phyloP scores from a whole-genome alignment of 2,888 invertebrate species.

The Megaustenia siamemsis region DNA sequence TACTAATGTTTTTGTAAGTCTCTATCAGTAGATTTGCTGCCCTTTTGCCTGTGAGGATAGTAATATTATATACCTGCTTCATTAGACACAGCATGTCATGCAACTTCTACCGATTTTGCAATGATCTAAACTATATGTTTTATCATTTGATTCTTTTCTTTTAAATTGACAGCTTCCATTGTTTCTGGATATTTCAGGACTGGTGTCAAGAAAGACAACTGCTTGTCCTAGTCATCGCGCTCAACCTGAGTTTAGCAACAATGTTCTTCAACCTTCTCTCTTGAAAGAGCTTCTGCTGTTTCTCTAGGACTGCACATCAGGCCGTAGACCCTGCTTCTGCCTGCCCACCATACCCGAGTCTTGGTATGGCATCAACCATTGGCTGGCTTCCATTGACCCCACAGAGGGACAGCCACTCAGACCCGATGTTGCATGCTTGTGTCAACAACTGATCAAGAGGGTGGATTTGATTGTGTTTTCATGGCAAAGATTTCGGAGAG shows the following conservation, averaged over 20 bases:
- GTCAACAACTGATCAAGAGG: neutral
- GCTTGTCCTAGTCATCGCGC: slow-evolving; percentile 77
- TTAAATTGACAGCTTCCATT: too few species aligned
- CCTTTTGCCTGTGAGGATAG: too few species aligned
- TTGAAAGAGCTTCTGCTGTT: slow-evolving; percentile 59
- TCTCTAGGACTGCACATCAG: neutral
- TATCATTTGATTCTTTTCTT: too few species aligned
- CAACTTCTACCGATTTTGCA: too few species aligned
- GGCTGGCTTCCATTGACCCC: slow-evolving; percentile 36
- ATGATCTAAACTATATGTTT: too few species aligned
- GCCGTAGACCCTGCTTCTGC: slow-evolving; percentile 28
- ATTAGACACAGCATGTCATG: too few species aligned
- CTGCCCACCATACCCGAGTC: slow-evolving; percentile 38
- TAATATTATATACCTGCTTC: too few species aligned
- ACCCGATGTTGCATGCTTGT: slow-evolving; percentile 14
- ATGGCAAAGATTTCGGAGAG: neutral
- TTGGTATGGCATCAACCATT: slow-evolving; percentile 36
- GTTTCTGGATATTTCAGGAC: slow-evolving; percentile 77
- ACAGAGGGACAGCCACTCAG: slow-evolving; percentile 39
- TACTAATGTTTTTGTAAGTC: too few species aligned
- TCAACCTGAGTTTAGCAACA: slow-evolving; percentile 79
- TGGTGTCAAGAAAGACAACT: slow-evolving; percentile 79
- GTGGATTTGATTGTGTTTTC: neutral
- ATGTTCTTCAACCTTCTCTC: slow-evolving; percentile 80
- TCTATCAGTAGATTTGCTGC: too few species aligned